These are phyloP conservation scores for Ochotona princeps DNA, from an alignment of 2,113 vertebrate species.

Conservation along the genomic window DNA sequence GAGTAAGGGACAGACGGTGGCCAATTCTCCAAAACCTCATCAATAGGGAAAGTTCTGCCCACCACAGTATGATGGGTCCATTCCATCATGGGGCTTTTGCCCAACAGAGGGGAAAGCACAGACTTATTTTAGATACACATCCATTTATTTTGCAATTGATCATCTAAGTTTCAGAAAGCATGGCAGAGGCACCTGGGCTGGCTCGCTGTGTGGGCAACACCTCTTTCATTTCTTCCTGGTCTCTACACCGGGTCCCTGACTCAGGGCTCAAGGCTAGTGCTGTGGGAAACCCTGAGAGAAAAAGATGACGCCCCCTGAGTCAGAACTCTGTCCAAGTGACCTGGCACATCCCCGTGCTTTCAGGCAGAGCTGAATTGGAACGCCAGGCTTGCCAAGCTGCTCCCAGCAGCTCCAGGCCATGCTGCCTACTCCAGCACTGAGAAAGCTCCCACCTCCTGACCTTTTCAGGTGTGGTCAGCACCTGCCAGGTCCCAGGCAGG, in stretches of 20 bases:
- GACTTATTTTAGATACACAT: not conserved
- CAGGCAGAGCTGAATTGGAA: not conserved
- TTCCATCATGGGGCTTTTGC: not conserved
- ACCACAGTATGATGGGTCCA: not conserved
- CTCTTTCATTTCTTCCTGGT: not conserved
- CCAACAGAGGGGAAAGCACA: not conserved
- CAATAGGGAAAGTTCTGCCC: not conserved
- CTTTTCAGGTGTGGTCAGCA: too few relatives aligned
- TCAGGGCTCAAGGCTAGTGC: not conserved
- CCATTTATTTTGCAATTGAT: not conserved
- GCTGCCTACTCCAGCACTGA: not conserved
- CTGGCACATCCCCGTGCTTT: not conserved
- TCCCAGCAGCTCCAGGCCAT: not conserved
- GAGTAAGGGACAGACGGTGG: not conserved
- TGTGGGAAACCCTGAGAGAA: not conserved
- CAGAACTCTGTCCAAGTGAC: not conserved
- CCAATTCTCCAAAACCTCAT: not conserved
- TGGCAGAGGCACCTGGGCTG: not conserved
- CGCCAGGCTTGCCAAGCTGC: not conserved
- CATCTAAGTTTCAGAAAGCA: not conserved
- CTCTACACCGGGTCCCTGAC: accelerated
- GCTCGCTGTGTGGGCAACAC: not conserved
- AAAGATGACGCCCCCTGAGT: not conserved
- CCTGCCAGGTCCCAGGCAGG: not conserved
- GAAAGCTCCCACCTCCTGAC: not conserved